A percentile compares a stretch with the other conserved stretches of the same genome.
phyloP scores from a whole-genome alignment of 2,113 vertebrate species.

The Salvelinus fontinalis region DNA sequence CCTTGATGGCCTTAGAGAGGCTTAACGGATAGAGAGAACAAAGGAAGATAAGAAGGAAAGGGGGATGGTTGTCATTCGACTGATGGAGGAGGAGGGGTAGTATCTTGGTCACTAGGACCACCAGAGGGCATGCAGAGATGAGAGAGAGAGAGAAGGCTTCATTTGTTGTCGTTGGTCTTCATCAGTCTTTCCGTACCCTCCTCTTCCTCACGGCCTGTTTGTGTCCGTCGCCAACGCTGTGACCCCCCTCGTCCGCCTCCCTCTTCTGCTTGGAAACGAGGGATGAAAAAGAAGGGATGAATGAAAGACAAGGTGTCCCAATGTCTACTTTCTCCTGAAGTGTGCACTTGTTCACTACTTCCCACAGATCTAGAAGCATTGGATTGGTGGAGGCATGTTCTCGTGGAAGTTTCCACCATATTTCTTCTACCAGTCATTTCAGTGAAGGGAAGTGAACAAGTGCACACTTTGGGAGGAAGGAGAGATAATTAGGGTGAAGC shows the following conservation, averaged over 20 bases:
- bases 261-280: slow-evolving; percentile 71
- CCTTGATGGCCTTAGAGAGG: neutral
- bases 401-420: too few relatives aligned
- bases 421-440: too few relatives aligned
- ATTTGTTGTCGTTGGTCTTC: slow-evolving; percentile 20
- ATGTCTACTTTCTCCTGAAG: too few relatives aligned
- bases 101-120: slow-evolving; percentile 33
- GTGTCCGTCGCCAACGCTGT: slow-evolving; percentile 65
- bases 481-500: too few relatives aligned
- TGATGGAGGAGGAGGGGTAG: neutral
- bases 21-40: slow-evolving; percentile 7
- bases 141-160: slow-evolving; percentile 24
- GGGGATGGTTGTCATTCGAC: slow-evolving; percentile 16
- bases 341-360: too few relatives aligned
- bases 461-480: too few relatives aligned
- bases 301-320: neutral
- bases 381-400: too few relatives aligned
- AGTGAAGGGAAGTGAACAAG: too few relatives aligned
- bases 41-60: neutral
- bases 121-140: slow-evolving; percentile 30
- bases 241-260: slow-evolving; percentile 75
- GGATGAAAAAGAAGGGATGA: neutral
- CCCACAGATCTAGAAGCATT: too few relatives aligned
- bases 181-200: slow-evolving; percentile 90
- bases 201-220: slow-evolving; percentile 88